phyloP scores from a whole-genome alignment of 2,888 invertebrate species.

The Drosophila histrio region DNA sequence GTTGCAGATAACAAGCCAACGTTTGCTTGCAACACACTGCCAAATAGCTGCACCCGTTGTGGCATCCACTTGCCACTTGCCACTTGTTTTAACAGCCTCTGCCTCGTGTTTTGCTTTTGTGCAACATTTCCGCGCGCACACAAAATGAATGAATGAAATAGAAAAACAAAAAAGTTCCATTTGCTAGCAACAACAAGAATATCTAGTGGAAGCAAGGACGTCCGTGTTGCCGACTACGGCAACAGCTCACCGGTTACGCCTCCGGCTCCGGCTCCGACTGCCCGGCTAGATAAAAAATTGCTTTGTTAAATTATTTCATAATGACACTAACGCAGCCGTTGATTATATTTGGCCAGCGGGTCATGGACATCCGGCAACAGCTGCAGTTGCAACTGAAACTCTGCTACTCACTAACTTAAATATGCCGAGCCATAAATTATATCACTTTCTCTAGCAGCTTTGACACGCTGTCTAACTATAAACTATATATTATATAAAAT shows the following conservation, averaged over 20 bases:
- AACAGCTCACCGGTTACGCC: constrained; percentile 3
- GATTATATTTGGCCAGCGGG: constrained; percentile 76
- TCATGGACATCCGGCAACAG: constrained; percentile 68
- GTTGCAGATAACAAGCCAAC: constrained; percentile 63
- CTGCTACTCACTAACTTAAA: constrained; percentile 52
- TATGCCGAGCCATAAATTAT: constrained; percentile 23
- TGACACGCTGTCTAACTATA: background rate
- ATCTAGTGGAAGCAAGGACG: no score
- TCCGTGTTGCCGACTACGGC: constrained; percentile 18
- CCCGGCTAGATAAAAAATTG: constrained; percentile 65
- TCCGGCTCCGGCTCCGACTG: constrained; percentile 1
- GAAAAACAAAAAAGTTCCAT: constrained; percentile 65
- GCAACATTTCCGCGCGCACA: constrained; percentile 64
- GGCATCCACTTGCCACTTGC: constrained; percentile 33
- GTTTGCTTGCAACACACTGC: background rate
- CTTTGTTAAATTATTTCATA: constrained; percentile 80
- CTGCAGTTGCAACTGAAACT: constrained; percentile 43
- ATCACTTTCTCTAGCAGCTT: constrained; percentile 13
- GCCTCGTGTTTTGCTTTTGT: constrained; percentile 63
- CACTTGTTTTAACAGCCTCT: constrained; percentile 32
- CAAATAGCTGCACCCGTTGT: background rate
- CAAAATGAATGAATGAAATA: constrained; percentile 73
- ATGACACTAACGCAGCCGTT: constrained; percentile 75
- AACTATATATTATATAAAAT: no score
- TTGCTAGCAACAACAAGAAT: constrained; percentile 21